Evolutionary conservation across 1,140 invertebrate species (phyloP).

Genomic region (Leptoteleia sp.): DNA sequence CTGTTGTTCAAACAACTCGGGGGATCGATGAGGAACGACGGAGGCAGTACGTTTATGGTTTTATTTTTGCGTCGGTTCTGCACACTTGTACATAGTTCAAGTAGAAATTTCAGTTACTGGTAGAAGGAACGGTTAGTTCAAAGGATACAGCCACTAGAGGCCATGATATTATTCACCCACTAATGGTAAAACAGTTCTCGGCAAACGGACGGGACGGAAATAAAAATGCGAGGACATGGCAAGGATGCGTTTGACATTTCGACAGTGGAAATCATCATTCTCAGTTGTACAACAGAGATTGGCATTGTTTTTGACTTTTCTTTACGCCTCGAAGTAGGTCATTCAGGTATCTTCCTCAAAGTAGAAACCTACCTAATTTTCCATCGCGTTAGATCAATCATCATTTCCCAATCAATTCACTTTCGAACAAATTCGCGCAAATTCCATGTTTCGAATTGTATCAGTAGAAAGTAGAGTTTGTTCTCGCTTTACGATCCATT

Average conservation of each 20-base stretch:
- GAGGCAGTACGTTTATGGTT: too few species aligned
- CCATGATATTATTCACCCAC: conserved; percentile 6
- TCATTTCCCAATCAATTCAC: too few species aligned
- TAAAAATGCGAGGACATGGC: background rate
- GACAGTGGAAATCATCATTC: background rate
- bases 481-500: too few species aligned
- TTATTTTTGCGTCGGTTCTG: background rate
- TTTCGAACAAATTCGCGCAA: too few species aligned
- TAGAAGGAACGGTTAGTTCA: conserved; percentile 3
- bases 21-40: too few species aligned
- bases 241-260: too few species aligned
- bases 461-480: too few species aligned
- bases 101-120: conserved; percentile 22
- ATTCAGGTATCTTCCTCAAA: conserved; percentile 18
- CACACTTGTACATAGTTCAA: conserved; percentile 11
- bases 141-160: conserved; percentile 4
- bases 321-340: conserved; percentile 28
- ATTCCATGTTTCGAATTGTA: too few species aligned
- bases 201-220: background rate
- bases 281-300: background rate
- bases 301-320: conserved; percentile 8
- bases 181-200: conserved; percentile 19
- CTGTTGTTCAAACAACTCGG: background rate
- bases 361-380: background rate
- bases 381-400: background rate